phyloP scores from a whole-genome alignment of 2,113 vertebrate species.

The Thalassarche chlororhynchos region DNA sequence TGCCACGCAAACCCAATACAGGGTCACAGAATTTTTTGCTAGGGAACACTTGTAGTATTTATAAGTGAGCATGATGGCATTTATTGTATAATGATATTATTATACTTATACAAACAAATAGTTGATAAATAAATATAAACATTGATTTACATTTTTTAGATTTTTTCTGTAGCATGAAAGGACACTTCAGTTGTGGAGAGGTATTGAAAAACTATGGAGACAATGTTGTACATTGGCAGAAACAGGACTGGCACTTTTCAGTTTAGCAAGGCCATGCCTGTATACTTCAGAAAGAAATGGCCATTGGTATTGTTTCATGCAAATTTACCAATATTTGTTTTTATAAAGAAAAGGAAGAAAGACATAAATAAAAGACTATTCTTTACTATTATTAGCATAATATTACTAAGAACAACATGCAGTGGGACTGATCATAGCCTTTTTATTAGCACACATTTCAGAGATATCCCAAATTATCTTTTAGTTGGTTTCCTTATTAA shows the following conservation, averaged over 20 bases:
- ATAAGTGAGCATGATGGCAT: not conserved
- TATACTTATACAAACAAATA: not conserved
- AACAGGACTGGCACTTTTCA: not conserved
- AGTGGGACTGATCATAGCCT: not conserved
- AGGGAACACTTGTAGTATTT: not conserved
- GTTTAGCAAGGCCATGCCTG: not conserved
- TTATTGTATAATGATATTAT: not conserved
- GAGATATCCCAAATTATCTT: slow-evolving; percentile 62
- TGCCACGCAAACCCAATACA: not conserved
- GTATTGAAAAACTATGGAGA: not conserved
- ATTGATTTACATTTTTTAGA: not conserved
- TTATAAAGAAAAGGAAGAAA: not conserved
- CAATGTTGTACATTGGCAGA: not conserved
- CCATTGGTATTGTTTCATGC: not conserved
- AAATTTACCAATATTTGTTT: not conserved
- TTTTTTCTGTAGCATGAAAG: not conserved
- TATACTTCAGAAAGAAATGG: not conserved
- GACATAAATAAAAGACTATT: slow-evolving; percentile 27
- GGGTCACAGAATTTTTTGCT: not conserved
- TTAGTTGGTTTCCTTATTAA: slow-evolving; percentile 64
- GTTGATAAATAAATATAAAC: not conserved
- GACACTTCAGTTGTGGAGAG: not conserved
- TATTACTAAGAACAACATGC: slow-evolving; percentile 5
- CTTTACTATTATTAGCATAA: slow-evolving; percentile 50
- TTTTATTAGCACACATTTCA: slow-evolving; percentile 44